Evolutionary conservation across 1,140 invertebrate species (phyloP).

Genomic region (Paraescarpia echinospica): DNA sequence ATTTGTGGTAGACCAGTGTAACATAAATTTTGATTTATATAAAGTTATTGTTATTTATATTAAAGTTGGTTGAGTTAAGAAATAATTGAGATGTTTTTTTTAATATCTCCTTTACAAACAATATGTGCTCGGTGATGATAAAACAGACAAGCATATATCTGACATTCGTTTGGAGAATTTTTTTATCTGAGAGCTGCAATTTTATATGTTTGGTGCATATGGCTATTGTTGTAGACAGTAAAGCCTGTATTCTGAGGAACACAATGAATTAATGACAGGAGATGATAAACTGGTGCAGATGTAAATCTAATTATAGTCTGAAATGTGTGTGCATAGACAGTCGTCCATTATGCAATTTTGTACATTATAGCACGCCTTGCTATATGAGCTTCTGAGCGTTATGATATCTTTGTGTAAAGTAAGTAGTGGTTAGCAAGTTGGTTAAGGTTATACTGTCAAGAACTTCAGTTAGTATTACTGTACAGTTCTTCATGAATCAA

Average conservation of each 20-base stretch:
- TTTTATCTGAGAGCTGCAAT: background rate
- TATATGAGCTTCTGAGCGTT: background rate
- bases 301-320: no score
- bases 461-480: background rate
- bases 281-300: no score
- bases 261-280: no score
- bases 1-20: no score
- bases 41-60: no score
- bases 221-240: background rate
- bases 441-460: background rate
- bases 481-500: background rate
- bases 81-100: background rate
- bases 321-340: no score
- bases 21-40: no score
- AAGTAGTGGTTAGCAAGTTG: background rate
- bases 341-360: no score
- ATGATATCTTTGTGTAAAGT: background rate
- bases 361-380: background rate
- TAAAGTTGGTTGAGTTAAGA: no score
- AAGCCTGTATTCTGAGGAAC: no score
- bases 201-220: background rate
- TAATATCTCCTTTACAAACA: background rate
- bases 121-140: background rate
- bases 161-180: background rate
- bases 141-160: conserved; percentile 1